Base-by-base conservation (phyloP, 1,140 invertebrate species). In the Thereuonema tuberculata region DNA sequence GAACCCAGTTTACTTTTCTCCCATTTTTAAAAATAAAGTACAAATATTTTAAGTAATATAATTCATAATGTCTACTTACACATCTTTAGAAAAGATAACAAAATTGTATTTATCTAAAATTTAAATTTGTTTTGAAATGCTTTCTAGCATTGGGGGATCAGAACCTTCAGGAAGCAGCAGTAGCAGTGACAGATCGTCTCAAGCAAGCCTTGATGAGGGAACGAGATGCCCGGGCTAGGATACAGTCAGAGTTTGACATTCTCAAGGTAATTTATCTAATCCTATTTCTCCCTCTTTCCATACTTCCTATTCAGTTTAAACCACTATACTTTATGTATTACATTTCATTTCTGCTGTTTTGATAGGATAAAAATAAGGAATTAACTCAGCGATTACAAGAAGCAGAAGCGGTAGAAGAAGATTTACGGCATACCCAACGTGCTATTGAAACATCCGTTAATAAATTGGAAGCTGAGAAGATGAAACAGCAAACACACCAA, bases 321-420 rank as follows among this genome's bases (percentile, higher is more conserved):
- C n/a, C n/a, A n/a, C n/a, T n/a, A n/a, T n/a, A n/a, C n/a, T n/a
- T n/a, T n/a, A n/a, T 52, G 15, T 52, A 15, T 9, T 52, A 9
- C 9, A 52, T 12, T 52, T 9, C 21, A 12, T 52, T 52, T 52
- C 12, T 52, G 9, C 21, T 52, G 49, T 52, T 24, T 50, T 5
- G 9, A 20, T 27, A 55, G 53, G 53, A 55, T 9, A 55, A 55
- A 55, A 55, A 55, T 55, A 55, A 55, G 27, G 53, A 55, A 23
- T 23, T 55, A 26, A 55, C 25, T 27, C 53, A 55, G 27, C 12
- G 53, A 12, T 55, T 55, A 55, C 53, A 55, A 29, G 53, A 55
- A 55, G 53, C 53, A 9, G 53, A 55, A 29, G 53, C 53, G 25
- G 53, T 55, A 2, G 53, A 55, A 28, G 53, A 55, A 55, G 53